These are phyloP conservation scores for Lithobates sylvaticus DNA, from an alignment of 2,797 vertebrate species.

Conservation along the genomic window DNA sequence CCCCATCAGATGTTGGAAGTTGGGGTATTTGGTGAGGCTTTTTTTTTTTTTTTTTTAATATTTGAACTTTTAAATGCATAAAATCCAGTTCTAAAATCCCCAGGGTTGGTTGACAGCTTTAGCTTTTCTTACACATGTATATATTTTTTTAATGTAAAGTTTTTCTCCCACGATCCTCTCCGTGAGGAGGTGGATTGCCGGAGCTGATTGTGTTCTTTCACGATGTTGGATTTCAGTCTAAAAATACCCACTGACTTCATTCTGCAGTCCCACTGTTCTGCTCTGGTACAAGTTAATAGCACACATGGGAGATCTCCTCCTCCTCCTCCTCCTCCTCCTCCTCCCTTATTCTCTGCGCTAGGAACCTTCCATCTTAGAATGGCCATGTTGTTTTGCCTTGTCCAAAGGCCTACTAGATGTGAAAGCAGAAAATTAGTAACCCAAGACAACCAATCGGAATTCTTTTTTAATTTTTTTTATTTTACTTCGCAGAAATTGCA, in stretches of 20 bases:
- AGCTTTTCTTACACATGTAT: background rate
- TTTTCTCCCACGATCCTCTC: background rate
- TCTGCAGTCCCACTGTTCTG: slow-evolving; percentile 52
- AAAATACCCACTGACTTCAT: slow-evolving; percentile 54
- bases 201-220: slow-evolving; percentile 13
- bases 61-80: background rate
- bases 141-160: background rate
- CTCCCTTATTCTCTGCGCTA: background rate
- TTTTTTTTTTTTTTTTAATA: no score
- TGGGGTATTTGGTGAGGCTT: no score
- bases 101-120: background rate
- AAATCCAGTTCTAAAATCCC: background rate
- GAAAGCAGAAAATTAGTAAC: background rate
- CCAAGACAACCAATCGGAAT: background rate
- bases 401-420: background rate
- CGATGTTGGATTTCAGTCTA: slow-evolving; percentile 21
- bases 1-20: no score
- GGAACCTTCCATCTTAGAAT: background rate
- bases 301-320: slow-evolving; percentile 51
- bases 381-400: background rate
- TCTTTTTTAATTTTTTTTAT: no score
- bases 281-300: slow-evolving; percentile 51
- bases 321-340: slow-evolving; percentile 36
- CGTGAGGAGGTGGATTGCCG: slow-evolving; percentile 24
- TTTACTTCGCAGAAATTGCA: no score